A percentile compares a stretch with the other conserved stretches of the same genome.
Conservation (phyloP, 30 jellyfish, hydroid and myxozoan species). For the Haliclystus octoradiatus region DNA sequence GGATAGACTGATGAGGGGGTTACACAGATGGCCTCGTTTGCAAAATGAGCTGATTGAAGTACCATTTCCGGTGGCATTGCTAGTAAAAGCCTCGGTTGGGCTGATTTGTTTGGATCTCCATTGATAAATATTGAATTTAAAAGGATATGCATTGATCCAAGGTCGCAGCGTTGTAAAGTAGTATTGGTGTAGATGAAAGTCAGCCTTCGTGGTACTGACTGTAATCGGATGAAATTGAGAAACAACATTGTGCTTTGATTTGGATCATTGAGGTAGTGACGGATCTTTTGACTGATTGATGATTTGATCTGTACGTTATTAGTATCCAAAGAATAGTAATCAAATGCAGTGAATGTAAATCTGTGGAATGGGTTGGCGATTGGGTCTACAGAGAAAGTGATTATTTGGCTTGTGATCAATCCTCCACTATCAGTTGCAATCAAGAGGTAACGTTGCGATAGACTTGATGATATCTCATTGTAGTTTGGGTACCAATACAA, state of each 20-base stretch:
- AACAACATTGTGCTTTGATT: background rate
- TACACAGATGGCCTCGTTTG: background rate
- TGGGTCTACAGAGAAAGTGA: background rate
- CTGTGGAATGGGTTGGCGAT: background rate
- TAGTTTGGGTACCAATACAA: background rate
- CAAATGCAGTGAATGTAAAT: background rate
- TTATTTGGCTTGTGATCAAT: background rate
- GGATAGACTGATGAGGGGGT: background rate
- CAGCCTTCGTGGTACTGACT: background rate
- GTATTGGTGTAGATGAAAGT: background rate
- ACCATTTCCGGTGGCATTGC: constrained; percentile 2
- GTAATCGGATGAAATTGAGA: background rate
- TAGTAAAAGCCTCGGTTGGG: background rate
- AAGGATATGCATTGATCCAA: background rate
- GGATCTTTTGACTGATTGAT: background rate
- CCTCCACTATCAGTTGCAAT: background rate
- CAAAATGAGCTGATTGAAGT: background rate
- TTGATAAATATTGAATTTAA: background rate
- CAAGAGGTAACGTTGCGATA: background rate
- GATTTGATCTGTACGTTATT: background rate
- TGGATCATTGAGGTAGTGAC: background rate
- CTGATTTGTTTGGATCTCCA: background rate
- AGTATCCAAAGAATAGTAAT: background rate
- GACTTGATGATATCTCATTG: background rate
- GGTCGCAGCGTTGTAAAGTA: background rate